Evolutionary conservation across 2,888 invertebrate genomes (phyloP), one percentile per base, ranked within the genome.

Genomic region (Pharmacophagus antenor): DNA sequence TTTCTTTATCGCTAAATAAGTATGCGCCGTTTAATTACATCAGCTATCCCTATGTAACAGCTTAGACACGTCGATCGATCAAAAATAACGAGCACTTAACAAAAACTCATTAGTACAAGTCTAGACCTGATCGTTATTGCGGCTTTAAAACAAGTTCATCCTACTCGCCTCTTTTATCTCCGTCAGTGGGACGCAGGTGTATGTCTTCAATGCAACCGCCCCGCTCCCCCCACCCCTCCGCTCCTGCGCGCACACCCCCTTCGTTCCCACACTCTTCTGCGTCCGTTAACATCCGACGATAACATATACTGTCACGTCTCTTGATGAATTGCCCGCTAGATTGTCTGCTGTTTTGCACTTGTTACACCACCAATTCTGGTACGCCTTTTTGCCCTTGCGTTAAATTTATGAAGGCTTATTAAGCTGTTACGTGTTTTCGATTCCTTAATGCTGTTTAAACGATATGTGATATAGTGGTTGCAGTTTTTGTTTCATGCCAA

Each of bases 321-420:
- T 74, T 88, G 87, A 88, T 88, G 86, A 88, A 87, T 87, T 82
- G 84, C 83, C 84, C 84, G 85, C 86, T 85, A 85, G 82, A 82
- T 84, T 82, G 83, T 82, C 82, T 41, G 22, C 63, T 74, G 74
- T 80, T 80, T 78, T 77, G 76, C 72, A 70, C 76, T 79, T 47
- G 55, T 60, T 44, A 44, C 46, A 56, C 50, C n/a, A 17, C 18
- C 48, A 37, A 56, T 53, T 54, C 47, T 49, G 21, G 44, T 62
- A 49, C 23, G 54, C 56, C n/a, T 56, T 51, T 48, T 49, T 64
- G 52, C 52, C 23, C 44, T 20, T 7, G n/a, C 7, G 48, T 10
- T 41, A 56, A 61, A 58, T 52, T 58, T 51, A 56, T 48, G 41
- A 57, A 46, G 37, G 12, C 49, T 41, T 58, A 57, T 55, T 54